Base-by-base conservation (phyloP, 2,113 vertebrate genomes). In the Platysteira castanea region DNA sequence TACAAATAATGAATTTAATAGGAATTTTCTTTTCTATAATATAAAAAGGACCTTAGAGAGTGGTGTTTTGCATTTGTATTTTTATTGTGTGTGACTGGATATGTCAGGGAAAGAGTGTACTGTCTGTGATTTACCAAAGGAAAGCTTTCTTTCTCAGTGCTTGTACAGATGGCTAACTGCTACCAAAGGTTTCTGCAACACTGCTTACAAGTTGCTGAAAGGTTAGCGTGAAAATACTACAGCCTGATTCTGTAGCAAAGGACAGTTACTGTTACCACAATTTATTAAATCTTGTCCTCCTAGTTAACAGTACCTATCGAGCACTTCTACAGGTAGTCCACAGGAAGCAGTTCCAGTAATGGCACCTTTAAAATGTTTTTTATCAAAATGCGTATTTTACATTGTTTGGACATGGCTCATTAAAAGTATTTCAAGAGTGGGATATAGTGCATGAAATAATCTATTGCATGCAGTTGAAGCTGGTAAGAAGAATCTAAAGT, bases 141-240 rank as follows among this genome's bases (percentile, higher is more conserved):
- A 93, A 68, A 21, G 10, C 52, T 95, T 92, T 49, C 44, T 87
- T 96, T 97, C 89, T 60, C 91, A 84, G 20, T 84, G 52, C 37
- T 91, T 74, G 28, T 71, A 68, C 35, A 93, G 91, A 60, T 93
- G 49, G 70, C 64, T 93, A 63, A 52, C 71, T 73, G 76, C 47
- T 97, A 78, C 35, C 75, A 93, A 84, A 91, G 86, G 44, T 96
- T 90, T 95, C 70, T 87, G 50, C 92, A 83, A 49, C 70, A 78
- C 11, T 89, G 52, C 77, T 87, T 92, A 80, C 67, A 94, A 85
- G 85, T 83, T 96, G 49, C 83, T 65, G 74, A 73, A 89, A 97
- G 80, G 59, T 95, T 80, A 11, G 0, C 54, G 76, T 75, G 76
- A 95, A 95, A 93, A 92, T 90, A 69, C 77, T 63, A 50, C 57